Percentiles rank a stretch among this genome's conserved stretches.
Conservation (phyloP, 1,140 invertebrate genomes). For the Solenopsis invicta region DNA sequence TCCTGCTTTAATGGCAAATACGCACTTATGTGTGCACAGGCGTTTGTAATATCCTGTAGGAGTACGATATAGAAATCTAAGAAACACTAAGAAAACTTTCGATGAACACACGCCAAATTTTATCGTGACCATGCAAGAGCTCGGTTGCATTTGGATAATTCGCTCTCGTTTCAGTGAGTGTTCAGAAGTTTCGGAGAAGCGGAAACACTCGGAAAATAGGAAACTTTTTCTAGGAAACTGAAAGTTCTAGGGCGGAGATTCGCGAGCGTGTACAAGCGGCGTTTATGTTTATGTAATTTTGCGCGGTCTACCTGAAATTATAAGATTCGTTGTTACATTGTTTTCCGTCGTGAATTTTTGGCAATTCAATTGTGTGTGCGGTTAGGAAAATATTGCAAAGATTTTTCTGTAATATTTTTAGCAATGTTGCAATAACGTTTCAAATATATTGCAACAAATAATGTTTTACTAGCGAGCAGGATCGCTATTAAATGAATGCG, state of each 20-base stretch:
- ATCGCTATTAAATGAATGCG: no score
- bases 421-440: no score
- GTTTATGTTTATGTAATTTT: constrained; percentile 28
- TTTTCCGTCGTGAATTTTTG: background rate
- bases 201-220: constrained; percentile 14
- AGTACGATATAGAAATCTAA: constrained; percentile 30
- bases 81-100: constrained; percentile 45
- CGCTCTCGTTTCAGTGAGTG: constrained; percentile 28
- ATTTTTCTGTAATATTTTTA: no score
- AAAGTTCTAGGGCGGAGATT: constrained; percentile 19
- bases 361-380: no score
- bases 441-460: no score
- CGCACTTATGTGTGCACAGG: background rate
- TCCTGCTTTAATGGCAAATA: constrained; percentile 7
- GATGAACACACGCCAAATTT: constrained; percentile 56
- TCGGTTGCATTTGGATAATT: constrained; percentile 45
- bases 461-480: no score
- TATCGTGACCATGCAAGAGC: constrained; percentile 26
- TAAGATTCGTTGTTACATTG: background rate
- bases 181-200: constrained; percentile 31
- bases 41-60: background rate
- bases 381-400: no score
- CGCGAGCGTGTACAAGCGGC: background rate
- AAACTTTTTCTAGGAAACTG: constrained; percentile 42
- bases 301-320: background rate